Evolutionary conservation across 1,140 invertebrate genomes (phyloP).

Genomic region (Drosophila rufa): DNA sequence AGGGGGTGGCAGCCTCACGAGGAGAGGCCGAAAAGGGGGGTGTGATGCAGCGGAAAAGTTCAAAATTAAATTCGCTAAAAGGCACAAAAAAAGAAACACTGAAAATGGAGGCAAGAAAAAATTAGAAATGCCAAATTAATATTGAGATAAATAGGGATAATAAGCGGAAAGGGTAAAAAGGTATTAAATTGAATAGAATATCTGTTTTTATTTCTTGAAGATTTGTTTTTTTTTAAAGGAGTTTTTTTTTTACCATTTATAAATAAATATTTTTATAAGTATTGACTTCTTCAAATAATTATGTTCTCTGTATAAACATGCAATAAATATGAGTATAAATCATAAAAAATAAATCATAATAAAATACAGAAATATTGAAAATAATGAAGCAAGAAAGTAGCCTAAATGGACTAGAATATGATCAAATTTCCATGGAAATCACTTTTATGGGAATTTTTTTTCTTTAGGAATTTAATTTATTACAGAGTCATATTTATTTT

Average conservation of each 20-base stretch:
- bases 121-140: conserved; percentile 70
- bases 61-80: conserved; percentile 66
- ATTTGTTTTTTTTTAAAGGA: no score
- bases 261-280: no score
- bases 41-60: conserved; percentile 43
- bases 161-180: not conserved
- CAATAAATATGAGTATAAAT: not conserved
- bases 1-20: not conserved
- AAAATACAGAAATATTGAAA: no score
- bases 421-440: no score
- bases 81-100: conserved; percentile 6
- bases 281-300: not conserved
- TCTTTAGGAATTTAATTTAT: not conserved
- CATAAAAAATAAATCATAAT: not conserved
- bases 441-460: no score
- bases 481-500: no score
- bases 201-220: not conserved
- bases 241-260: no score
- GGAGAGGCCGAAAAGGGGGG: not conserved
- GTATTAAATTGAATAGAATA: no score
- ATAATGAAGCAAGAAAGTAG: no score
- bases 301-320: not conserved
- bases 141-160: conserved; percentile 39
- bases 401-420: no score
- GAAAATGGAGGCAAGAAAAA: conserved; percentile 21